These are phyloP conservation scores for Chaenocephalus aceratus DNA, from an alignment of 2,113 vertebrate species.

Conservation along the genomic window DNA sequence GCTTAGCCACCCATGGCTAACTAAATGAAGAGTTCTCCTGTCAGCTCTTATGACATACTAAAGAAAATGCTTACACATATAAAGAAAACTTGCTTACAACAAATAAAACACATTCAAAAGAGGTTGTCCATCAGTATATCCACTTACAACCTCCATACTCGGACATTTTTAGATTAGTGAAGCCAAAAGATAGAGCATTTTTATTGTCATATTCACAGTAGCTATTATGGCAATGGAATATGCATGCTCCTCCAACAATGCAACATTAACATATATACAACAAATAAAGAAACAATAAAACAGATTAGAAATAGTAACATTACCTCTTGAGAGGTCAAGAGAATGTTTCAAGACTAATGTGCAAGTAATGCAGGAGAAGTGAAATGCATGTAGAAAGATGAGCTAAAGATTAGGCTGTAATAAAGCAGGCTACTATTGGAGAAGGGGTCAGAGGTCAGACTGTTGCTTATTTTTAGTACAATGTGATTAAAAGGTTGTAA, in stretches of 20 bases:
- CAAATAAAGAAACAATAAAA: no score
- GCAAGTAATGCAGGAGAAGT: no score
- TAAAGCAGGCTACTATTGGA: constrained; percentile 24
- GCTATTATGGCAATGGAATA: no score
- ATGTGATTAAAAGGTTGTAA: background rate
- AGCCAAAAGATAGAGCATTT: constrained; percentile 16
- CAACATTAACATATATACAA: no score
- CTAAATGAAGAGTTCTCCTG: constrained; percentile 26
- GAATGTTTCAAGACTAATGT: no score
- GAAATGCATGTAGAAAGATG: no score
- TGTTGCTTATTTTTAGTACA: background rate
- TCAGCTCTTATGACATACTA: background rate
- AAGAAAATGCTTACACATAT: background rate
- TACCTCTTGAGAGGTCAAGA: no score
- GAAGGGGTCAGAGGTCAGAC: constrained; percentile 1
- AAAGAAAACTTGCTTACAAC: background rate
- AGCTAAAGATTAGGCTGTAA: constrained; percentile 5
- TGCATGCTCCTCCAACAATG: no score
- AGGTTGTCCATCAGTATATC: background rate
- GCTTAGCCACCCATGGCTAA: constrained; percentile 49
- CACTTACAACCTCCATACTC: constrained; percentile 6
- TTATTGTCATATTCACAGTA: no score
- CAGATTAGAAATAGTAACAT: no score
- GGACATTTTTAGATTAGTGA: constrained; percentile 38
- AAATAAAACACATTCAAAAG: background rate